A percentile compares a stretch with the other conserved stretches of the same genome.
Conservation (phyloP, 1,140 invertebrate genomes). For the Drosophila obscura region DNA sequence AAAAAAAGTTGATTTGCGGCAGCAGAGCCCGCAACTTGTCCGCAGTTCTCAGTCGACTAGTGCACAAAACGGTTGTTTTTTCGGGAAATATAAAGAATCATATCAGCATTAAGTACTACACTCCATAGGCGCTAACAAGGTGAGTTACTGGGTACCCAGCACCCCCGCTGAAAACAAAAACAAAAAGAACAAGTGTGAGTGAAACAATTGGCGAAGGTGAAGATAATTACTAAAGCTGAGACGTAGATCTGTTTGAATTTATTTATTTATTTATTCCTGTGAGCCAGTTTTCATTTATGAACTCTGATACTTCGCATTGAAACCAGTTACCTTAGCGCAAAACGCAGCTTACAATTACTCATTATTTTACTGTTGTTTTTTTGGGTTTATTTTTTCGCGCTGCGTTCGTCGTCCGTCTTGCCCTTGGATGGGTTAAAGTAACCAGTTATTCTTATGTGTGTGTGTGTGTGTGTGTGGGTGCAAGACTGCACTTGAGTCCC, state of each 20-base stretch:
- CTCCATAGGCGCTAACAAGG: constrained; percentile 53
- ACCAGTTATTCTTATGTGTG: constrained; percentile 50
- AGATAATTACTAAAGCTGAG: constrained; percentile 13
- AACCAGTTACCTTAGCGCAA: constrained; percentile 40
- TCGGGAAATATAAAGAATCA: constrained; percentile 36
- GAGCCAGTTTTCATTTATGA: constrained; percentile 26
- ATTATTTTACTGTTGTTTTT: constrained; percentile 15
- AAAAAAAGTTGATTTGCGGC: constrained; percentile 52
- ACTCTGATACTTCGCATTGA: constrained; percentile 4
- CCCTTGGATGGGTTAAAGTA: constrained; percentile 58
- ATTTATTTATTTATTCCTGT: constrained; percentile 7
- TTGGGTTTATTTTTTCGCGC: constrained; percentile 16
- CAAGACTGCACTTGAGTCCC: constrained; percentile 20
- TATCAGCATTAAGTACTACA: constrained; percentile 35
- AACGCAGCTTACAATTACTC: constrained; percentile 21
- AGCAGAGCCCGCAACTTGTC: constrained; percentile 36
- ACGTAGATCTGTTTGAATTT: too few relatives aligned
- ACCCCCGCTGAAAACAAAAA: constrained; percentile 1
- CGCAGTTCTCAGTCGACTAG: constrained; percentile 62
- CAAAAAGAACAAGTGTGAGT: constrained; percentile 24
- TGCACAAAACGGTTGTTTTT: constrained; percentile 39
- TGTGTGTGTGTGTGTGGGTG: constrained; percentile 17
- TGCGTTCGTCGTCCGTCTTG: constrained; percentile 26
- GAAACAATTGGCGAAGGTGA: constrained; percentile 16
- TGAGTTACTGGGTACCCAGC: constrained; percentile 36